These are phyloP conservation scores for Marcusenius ussheri DNA, from an alignment of 2,113 vertebrate species.

Conservation along the genomic window DNA sequence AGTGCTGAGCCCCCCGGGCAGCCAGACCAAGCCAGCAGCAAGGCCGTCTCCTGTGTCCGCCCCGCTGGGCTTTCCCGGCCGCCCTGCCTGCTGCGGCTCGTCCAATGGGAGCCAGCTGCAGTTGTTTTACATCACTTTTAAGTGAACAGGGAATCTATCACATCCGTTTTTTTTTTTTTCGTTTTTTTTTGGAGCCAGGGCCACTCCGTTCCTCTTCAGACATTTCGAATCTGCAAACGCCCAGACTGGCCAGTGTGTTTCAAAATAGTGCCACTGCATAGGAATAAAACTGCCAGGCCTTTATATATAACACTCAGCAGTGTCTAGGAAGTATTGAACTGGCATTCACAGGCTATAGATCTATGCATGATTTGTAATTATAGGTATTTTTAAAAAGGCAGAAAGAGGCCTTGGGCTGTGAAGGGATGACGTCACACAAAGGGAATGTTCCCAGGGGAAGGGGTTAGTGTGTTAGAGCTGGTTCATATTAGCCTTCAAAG, in stretches of 20 bases:
- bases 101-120: not conserved
- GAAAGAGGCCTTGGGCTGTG: constrained; percentile 15
- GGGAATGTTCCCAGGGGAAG: constrained; percentile 43
- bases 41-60: not conserved
- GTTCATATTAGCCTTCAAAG: constrained; percentile 43
- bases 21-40: not conserved
- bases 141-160: not conserved
- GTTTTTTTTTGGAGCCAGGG: not conserved
- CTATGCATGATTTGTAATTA: constrained; percentile 14
- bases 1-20: not conserved
- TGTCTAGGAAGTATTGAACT: not conserved
- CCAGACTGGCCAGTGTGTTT: not conserved
- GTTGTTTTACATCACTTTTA: not conserved
- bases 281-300: not conserved
- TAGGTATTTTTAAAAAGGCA: constrained; percentile 8
- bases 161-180: not conserved
- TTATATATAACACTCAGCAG: not conserved
- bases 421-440: constrained; percentile 46
- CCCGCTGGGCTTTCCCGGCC: not conserved
- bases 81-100: no score
- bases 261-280: not conserved
- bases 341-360: not conserved
- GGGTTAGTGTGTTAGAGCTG: constrained; percentile 38
- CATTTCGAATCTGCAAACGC: not conserved
- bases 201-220: not conserved